phyloP scores from a whole-genome alignment of 64 coral and sea anemone species.

The Stichodactyla mertensii region DNA sequence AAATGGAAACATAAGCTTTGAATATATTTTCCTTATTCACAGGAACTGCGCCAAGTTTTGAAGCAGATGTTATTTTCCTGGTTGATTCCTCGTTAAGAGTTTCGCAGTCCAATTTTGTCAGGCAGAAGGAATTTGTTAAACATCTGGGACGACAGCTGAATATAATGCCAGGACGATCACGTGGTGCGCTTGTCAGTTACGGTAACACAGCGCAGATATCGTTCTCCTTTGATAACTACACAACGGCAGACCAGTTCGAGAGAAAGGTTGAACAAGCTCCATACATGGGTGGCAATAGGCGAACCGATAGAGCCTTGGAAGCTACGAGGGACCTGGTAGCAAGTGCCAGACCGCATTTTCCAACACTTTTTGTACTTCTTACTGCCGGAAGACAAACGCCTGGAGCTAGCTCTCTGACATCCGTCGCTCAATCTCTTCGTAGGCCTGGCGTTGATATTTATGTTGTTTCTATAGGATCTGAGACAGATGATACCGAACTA shows the following conservation, averaged over 20 bases:
- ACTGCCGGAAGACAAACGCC: conserved; percentile 28
- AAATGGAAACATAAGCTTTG: background rate
- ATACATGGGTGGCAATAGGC: conserved; percentile 31
- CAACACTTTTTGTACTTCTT: conserved; percentile 27
- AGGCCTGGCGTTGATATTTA: conserved; percentile 19
- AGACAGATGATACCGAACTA: conserved; percentile 28
- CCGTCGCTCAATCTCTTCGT: background rate
- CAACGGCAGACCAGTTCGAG: conserved; percentile 48
- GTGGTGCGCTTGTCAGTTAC: conserved; percentile 53
- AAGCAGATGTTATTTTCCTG: conserved; percentile 67
- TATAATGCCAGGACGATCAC: conserved; percentile 29
- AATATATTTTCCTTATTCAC: background rate
- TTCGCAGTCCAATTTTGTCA: conserved; percentile 37
- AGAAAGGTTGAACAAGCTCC: conserved; percentile 34
- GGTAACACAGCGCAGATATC: conserved; percentile 19
- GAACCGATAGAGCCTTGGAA: conserved; percentile 46
- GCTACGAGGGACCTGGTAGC: conserved; percentile 15
- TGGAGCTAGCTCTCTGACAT: background rate
- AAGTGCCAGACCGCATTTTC: conserved; percentile 13
- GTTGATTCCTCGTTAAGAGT: conserved; percentile 57
- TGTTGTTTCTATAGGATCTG: conserved; percentile 24
- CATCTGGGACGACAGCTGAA: conserved; percentile 44
- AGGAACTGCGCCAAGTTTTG: conserved; percentile 8
- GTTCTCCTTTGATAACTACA: conserved; percentile 44
- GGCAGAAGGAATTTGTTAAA: conserved; percentile 71